phyloP scores from a whole-genome alignment of 2,888 invertebrate species.

The Iphiclides podalirius region DNA sequence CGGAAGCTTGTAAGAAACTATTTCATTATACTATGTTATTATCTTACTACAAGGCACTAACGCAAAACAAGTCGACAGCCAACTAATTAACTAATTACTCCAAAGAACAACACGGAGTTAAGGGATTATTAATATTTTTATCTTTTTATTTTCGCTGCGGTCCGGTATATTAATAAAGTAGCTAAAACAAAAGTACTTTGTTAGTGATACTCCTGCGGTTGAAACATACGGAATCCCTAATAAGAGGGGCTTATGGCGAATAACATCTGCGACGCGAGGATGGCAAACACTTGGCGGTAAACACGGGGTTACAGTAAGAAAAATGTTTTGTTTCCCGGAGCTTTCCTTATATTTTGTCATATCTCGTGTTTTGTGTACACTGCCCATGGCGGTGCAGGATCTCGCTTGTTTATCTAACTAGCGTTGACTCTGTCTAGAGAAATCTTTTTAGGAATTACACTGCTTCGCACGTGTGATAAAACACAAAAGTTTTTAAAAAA shows the following conservation, averaged over 20 bases:
- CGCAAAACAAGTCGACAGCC: not conserved
- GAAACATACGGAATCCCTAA: constrained; percentile 72
- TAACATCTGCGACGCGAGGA: constrained; percentile 73
- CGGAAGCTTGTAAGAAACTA: too few relatives aligned
- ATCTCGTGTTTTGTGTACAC: constrained; percentile 42
- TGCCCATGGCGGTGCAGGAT: constrained; percentile 21
- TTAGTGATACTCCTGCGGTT: constrained; percentile 48
- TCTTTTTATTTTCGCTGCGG: not conserved
- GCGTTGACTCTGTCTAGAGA: constrained; percentile 16
- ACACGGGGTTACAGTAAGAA: constrained; percentile 68
- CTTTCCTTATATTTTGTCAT: constrained; percentile 56
- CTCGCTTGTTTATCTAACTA: constrained; percentile 22
- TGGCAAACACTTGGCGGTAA: constrained; percentile 73
- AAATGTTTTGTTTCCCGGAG: constrained; percentile 69
- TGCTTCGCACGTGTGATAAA: constrained; percentile 5
- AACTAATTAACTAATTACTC: not conserved
- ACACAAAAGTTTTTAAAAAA: too few relatives aligned
- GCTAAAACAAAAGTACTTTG: constrained; percentile 62
- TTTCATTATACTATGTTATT: too few relatives aligned
- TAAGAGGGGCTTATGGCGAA: constrained; percentile 74
- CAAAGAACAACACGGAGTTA: not conserved
- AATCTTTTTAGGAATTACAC: constrained; percentile 12
- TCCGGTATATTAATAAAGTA: constrained; percentile 57
- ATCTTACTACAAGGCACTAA: too few relatives aligned
- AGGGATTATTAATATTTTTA: not conserved